A percentile compares a stretch with the other conserved stretches of the same genome.
Conservation (phyloP, 2,113 vertebrate species). For the Garra rufa region DNA sequence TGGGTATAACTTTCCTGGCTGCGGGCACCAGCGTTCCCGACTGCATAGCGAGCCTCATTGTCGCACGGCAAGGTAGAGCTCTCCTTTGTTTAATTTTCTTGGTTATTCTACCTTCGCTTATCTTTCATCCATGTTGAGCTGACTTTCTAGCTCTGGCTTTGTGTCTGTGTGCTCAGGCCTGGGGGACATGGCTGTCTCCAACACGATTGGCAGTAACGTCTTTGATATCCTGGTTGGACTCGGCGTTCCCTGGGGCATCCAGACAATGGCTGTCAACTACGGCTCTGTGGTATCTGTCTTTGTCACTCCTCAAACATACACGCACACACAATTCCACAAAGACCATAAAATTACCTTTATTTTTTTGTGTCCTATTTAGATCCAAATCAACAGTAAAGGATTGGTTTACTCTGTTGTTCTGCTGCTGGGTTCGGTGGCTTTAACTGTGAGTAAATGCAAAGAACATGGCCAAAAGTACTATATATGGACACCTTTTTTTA, state of each 20-base stretch:
- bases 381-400: conserved; percentile 88
- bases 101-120: background rate
- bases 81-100: background rate
- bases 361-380: conserved; percentile 65
- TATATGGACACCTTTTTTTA: background rate
- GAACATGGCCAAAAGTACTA: background rate
- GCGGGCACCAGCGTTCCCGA: conserved; percentile 90
- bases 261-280: conserved; percentile 82
- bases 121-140: conserved; percentile 4
- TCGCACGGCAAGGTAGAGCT: conserved; percentile 86
- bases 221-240: conserved; percentile 90
- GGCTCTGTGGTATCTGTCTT: conserved; percentile 78
- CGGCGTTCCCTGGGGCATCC: conserved; percentile 85
- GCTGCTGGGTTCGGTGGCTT: conserved; percentile 84
- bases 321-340: conserved; percentile 1
- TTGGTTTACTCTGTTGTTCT: conserved; percentile 87
- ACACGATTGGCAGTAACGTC: conserved; percentile 88
- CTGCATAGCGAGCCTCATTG: conserved; percentile 91
- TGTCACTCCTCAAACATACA: conserved; percentile 20
- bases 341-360: background rate
- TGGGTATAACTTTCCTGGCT: conserved; percentile 91
- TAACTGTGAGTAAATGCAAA: conserved; percentile 82
- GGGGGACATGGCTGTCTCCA: conserved; percentile 90
- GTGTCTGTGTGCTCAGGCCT: conserved; percentile 73
- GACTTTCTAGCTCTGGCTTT: background rate